Base-by-base conservation (phyloP, 2,888 invertebrate species). In the Seira musarum region DNA sequence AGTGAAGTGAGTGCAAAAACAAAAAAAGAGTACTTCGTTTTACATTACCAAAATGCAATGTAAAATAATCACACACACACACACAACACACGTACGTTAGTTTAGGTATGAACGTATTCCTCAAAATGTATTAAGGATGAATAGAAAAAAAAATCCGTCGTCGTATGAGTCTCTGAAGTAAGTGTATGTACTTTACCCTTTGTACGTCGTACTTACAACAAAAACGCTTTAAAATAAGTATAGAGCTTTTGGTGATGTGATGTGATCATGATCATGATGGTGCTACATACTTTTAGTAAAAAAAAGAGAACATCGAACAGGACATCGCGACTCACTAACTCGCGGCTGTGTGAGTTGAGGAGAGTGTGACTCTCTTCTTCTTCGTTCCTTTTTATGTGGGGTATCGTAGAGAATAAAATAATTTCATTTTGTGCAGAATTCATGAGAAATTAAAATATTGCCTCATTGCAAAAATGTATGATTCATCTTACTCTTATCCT, bases 11-110 rank as follows among this genome's bases (percentile, higher is more conserved):
- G 57, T 57, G 57, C 57, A 57, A 57, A 57, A 57, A 57, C 57
- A 57, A 57, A 57, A 57, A 57, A 57, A 57, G n/a, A 13, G 6
- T 57, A 57, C n/a, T 57, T n/a, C 57, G n/a, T 57, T 57, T 57
- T 57, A 6, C 57, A 57, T 57, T 57, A 57, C 57, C 57, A 13
- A 10, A 13, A 24, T 63, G 19, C 63, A 19, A n/a, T n/a, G n/a
- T n/a, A n/a, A n/a, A n/a, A n/a, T n/a, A 13, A 21, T 6, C 64
- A 63, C 64, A 63, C 64, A 63, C 64, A 19, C 19, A 19, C 10
- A 65, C 65, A 65, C 13, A 65, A 24, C n/a, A n/a, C n/a, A n/a
- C n/a, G n/a, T n/a, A n/a, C n/a, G n/a, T n/a, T n/a, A n/a, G n/a
- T n/a, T n/a, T n/a, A n/a, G n/a, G n/a, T n/a, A n/a, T n/a, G n/a